Conservation (phyloP, 2,888 invertebrate genomes). For the Cyclophora punctaria region DNA sequence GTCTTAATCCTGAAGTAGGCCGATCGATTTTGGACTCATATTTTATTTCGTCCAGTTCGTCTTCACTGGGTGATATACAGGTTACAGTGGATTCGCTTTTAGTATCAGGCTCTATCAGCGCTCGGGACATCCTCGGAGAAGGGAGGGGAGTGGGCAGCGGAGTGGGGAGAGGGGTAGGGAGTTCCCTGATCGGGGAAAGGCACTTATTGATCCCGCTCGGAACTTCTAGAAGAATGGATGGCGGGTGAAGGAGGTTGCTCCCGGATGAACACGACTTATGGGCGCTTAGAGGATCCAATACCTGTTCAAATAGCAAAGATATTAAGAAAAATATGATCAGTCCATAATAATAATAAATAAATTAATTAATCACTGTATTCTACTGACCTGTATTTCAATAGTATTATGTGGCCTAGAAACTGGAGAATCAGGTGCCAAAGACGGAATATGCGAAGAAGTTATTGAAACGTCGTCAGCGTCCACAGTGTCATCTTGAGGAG, state of each 20-base stretch:
- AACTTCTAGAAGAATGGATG: constrained; percentile 85
- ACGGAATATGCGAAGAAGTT: constrained; percentile 77
- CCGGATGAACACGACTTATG: constrained; percentile 75
- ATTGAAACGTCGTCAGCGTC: constrained; percentile 83
- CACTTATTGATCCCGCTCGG: constrained; percentile 84
- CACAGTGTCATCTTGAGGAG: constrained; percentile 81
- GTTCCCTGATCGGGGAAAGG: constrained; percentile 85
- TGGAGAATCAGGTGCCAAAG: constrained; percentile 80
- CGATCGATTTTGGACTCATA: constrained; percentile 44
- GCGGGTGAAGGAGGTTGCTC: constrained; percentile 80
- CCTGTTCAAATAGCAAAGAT: constrained; percentile 37
- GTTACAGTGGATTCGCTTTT: constrained; percentile 44
- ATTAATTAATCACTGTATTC: not conserved
- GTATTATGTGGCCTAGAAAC: constrained; percentile 58
- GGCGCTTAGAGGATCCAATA: constrained; percentile 80
- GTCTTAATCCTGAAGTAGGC: constrained; percentile 45
- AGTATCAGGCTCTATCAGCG: constrained; percentile 41
- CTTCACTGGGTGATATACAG: constrained; percentile 58
- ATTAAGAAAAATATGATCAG: too few relatives aligned
- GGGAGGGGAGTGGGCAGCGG: constrained; percentile 78
- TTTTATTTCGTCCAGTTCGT: constrained; percentile 60
- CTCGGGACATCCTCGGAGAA: constrained; percentile 63
- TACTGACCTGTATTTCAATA: constrained; percentile 61
- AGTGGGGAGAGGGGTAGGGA: constrained; percentile 82
- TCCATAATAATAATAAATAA: too few relatives aligned